Base-by-base conservation (phyloP, 2,888 invertebrate species). In the Hedya salicella region DNA sequence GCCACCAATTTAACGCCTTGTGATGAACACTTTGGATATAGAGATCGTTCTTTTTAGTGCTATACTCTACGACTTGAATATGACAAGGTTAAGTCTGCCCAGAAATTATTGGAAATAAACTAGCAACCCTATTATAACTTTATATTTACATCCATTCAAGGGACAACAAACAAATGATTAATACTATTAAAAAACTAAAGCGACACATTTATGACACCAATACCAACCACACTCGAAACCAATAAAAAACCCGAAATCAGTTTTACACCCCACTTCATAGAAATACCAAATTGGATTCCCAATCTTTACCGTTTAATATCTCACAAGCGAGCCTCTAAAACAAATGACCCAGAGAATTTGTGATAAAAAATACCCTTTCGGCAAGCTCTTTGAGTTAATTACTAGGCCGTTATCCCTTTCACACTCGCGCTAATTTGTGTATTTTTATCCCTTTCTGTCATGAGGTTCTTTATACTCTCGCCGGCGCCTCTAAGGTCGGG, bases 301-400 rank as follows among this genome's bases (percentile, higher is more conserved):
- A 57, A 62, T 32, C 62, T 53, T 30, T 78, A 78, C 73, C 73
- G 81, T 82, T 85, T 65, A 65, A 59, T 65, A 60, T 85, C 87
- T 86, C 82, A 86, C 82, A 82, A 81, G 79, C 77, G 75, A 76
- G 75, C 76, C 77, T 76, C 80, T 81, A 85, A 86, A 86, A 87
- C 86, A 86, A 87, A 87, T 86, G 87, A 80, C 75, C 79, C 74
- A 74, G 76, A 75, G 78, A 81, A 80, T 82, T 79, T 76, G 77
- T 77, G 79, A 77, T 75, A 77, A 81, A 83, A 83, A 81, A 78
- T 75, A 72, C 78, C 85, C 85, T 90, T 90, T 91, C 91, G 91
- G 91, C 89, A 80, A 86, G 81, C 80, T 81, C 86, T 88, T 90
- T 88, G 88, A 83, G 88, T 86, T 91, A 89, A 91, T 91, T 91